Evolutionary conservation across 2,113 vertebrate species (phyloP).

Genomic region (Calidris pugnax): DNA sequence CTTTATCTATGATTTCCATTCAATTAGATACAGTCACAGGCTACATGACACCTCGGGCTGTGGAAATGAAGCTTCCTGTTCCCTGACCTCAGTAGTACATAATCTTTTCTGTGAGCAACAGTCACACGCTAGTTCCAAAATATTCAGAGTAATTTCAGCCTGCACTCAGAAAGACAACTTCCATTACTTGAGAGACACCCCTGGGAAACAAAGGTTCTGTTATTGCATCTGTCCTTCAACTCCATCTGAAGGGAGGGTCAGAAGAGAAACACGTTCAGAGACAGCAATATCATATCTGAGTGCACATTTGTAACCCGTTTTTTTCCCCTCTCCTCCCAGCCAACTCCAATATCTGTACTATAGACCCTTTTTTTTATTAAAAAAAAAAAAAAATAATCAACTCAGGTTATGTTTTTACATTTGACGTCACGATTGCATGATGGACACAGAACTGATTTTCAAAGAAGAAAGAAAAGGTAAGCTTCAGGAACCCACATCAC

Average conservation of each 20-base stretch:
- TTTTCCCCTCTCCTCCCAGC: too few relatives aligned
- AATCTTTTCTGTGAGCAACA: not conserved
- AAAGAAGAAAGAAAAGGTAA: not conserved
- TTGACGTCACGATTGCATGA: not conserved
- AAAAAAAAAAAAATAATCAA: not conserved
- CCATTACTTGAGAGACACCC: not conserved
- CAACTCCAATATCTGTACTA: not conserved
- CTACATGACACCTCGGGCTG: not conserved
- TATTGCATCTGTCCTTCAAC: not conserved
- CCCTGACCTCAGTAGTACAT: not conserved
- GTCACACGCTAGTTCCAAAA: not conserved
- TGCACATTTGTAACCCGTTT: not conserved
- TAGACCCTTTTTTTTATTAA: not conserved
- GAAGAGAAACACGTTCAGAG: not conserved
- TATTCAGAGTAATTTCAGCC: not conserved
- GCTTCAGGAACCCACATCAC: not conserved
- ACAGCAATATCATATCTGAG: not conserved
- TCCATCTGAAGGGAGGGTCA: not conserved
- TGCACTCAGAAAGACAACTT: not conserved
- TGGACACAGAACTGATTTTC: not conserved
- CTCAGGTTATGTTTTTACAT: not conserved
- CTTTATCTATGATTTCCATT: not conserved
- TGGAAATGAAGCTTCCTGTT: not conserved
- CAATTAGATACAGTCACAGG: not conserved
- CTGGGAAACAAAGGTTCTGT: not conserved